Percentiles rank a stretch among this genome's conserved stretches.
These are phyloP conservation scores for Machaerirhynchus nigripectus DNA, from an alignment of 2,113 vertebrate species.

Conservation along the genomic window DNA sequence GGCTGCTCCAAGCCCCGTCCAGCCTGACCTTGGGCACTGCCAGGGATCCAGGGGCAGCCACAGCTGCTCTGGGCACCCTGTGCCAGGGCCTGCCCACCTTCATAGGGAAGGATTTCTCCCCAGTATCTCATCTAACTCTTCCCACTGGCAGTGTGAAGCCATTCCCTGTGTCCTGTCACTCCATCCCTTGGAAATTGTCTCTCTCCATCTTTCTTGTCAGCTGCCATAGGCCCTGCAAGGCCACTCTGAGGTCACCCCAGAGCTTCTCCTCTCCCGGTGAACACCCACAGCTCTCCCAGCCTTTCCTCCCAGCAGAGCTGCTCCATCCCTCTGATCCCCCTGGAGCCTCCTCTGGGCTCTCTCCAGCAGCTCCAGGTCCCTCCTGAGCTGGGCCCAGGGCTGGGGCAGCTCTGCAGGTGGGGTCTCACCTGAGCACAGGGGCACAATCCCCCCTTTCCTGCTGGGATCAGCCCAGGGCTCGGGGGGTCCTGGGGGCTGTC, in stretches of 20 bases:
- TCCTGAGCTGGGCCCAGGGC: not conserved
- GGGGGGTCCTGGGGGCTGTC: rapidly evolving
- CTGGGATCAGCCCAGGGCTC: not conserved
- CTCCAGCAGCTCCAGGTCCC: not conserved
- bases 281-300: not conserved
- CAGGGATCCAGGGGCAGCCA: not conserved
- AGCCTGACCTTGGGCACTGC: not conserved
- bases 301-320: not conserved
- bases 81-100: not conserved
- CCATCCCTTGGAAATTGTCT: rapidly evolving
- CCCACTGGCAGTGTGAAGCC: rapidly evolving
- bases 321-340: not conserved
- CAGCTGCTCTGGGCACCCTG: not conserved
- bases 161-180: not conserved
- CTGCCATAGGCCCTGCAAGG: rapidly evolving
- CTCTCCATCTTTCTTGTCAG: rapidly evolving
- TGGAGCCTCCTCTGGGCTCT: not conserved
- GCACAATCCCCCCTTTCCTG: not conserved
- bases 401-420: not conserved
- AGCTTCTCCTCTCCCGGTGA: not conserved
- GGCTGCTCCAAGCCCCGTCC: not conserved
- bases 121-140: rapidly evolving
- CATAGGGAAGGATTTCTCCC: rapidly evolving
- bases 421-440: not conserved
- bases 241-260: rapidly evolving